These are phyloP conservation scores for Polypedilum vanderplanki DNA, from an alignment of 1,140 invertebrate genomes.

Conservation along the genomic window DNA sequence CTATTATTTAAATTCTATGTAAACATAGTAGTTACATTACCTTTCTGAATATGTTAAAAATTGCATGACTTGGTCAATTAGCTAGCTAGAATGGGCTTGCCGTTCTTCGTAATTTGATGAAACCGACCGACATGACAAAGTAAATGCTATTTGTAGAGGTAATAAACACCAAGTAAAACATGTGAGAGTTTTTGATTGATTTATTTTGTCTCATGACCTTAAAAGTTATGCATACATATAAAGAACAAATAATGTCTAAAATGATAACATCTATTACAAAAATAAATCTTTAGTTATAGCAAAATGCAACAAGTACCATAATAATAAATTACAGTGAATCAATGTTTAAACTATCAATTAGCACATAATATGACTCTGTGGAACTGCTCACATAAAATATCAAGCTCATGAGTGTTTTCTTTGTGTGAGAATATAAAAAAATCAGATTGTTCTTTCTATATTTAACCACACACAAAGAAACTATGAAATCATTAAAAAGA, in stretches of 20 bases:
- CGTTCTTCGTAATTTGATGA: too few relatives aligned
- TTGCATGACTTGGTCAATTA: slow-evolving; percentile 4
- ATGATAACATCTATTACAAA: too few relatives aligned
- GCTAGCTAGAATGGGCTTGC: neutral
- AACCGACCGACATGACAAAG: too few relatives aligned
- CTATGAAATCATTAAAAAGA: too few relatives aligned
- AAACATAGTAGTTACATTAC: neutral
- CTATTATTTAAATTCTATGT: neutral
- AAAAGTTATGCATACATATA: neutral
- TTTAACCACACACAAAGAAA: too few relatives aligned
- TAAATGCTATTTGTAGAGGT: too few relatives aligned
- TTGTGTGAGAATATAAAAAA: too few relatives aligned
- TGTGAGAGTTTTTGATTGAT: neutral
- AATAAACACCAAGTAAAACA: neutral
- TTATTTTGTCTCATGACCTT: neutral
- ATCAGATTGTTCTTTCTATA: too few relatives aligned
- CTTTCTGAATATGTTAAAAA: neutral
- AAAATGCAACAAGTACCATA: too few relatives aligned
- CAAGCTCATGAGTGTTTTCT: too few relatives aligned
- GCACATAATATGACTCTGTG: neutral
- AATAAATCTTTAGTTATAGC: too few relatives aligned
- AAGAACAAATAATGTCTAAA: too few relatives aligned
- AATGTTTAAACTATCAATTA: neutral
- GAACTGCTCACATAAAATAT: neutral
- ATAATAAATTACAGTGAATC: neutral